These are phyloP conservation scores for Achatina immaculata DNA, from an alignment of 1,140 invertebrate genomes.

Conservation along the genomic window DNA sequence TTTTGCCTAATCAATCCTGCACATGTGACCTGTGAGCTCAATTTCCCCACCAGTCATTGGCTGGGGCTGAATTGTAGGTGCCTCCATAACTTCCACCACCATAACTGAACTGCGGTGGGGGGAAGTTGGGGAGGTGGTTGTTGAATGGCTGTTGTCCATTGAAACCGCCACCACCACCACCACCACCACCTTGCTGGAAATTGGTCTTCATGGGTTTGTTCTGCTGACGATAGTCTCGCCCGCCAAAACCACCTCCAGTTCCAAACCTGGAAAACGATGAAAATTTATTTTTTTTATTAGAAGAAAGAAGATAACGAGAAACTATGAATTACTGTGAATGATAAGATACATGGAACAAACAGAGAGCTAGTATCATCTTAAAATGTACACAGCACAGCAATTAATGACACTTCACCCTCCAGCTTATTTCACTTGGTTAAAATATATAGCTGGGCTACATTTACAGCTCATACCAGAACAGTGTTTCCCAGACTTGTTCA, in stretches of 20 bases:
- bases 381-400: too few species aligned
- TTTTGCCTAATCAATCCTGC: too few species aligned
- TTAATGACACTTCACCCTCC: too few species aligned
- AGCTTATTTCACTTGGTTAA: too few species aligned
- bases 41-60: constrained; percentile 62
- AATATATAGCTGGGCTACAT: too few species aligned
- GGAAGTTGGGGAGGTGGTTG: constrained; percentile 28
- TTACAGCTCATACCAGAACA: too few species aligned
- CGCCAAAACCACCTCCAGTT: constrained; percentile 79
- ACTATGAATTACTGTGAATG: too few species aligned
- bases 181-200: constrained; percentile 20
- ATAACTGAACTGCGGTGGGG: constrained; percentile 30
- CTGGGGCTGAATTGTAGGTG: constrained; percentile 41
- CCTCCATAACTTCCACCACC: constrained; percentile 49
- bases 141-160: constrained; percentile 30
- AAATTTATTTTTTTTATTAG: neutral
- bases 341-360: too few species aligned
- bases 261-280: constrained; percentile 26
- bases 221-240: constrained; percentile 88
- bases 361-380: too few species aligned
- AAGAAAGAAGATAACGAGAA: too few species aligned
- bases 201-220: constrained; percentile 35
- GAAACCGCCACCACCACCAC: constrained; percentile 26
- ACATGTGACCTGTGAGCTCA: constrained; percentile 17
- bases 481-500: too few species aligned